Conservation (phyloP, 1,140 invertebrate species). For the Diachasmimorpha longicaudata region DNA sequence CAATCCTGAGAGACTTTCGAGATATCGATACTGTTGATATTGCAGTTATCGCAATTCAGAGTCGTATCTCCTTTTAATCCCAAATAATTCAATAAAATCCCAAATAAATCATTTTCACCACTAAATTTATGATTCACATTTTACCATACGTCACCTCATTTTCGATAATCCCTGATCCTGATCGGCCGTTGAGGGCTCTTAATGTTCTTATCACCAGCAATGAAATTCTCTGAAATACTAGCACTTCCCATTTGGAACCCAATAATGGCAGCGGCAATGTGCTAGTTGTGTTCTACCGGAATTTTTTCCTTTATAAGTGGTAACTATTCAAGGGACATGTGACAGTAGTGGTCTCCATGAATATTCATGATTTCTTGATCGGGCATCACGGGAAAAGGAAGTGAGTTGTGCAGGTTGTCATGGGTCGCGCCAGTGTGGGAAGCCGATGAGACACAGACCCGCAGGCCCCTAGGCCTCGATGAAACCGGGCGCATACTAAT, state of each 20-base stretch:
- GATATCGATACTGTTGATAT: no score
- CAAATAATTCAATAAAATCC: no score
- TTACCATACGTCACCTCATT: no score
- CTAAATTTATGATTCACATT: no score
- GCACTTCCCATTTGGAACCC: background rate
- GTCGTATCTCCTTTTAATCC: no score
- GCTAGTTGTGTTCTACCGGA: background rate
- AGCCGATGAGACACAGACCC: background rate
- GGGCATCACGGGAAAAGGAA: slow-evolving; percentile 33
- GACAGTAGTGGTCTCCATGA: slow-evolving; percentile 22
- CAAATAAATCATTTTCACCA: no score
- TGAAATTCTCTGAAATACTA: background rate
- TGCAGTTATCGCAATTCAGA: no score
- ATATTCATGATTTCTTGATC: slow-evolving; percentile 40
- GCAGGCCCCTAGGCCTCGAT: slow-evolving; percentile 23
- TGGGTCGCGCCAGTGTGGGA: background rate
- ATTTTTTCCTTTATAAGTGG: background rate
- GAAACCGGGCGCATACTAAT: slow-evolving; percentile 22
- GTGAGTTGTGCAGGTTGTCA: slow-evolving; percentile 30
- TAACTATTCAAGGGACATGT: slow-evolving; percentile 17
- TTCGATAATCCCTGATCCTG: slow-evolving; percentile 21
- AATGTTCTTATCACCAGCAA: background rate
- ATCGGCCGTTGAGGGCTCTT: background rate
- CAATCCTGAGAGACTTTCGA: no score
- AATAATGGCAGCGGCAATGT: background rate